These are phyloP conservation scores for Gadopsis marmoratus DNA, from an alignment of 2,797 vertebrate genomes.

Conservation along the genomic window DNA sequence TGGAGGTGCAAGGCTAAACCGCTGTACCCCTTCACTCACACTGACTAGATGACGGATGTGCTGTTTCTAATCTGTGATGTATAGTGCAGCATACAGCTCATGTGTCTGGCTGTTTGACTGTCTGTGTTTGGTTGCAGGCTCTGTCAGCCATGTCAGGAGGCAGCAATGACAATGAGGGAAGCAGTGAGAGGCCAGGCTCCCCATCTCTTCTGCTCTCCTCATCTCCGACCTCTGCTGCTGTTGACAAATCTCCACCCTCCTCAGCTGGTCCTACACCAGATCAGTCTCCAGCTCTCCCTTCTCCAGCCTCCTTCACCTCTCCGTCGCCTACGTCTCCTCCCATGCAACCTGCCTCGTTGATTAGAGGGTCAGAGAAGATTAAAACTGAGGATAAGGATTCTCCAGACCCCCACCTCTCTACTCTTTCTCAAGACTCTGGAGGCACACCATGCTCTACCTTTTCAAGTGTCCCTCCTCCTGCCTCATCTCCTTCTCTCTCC, in stretches of 20 bases:
- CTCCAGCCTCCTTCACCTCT: not conserved
- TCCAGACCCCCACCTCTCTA: not conserved
- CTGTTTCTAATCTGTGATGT: not conserved
- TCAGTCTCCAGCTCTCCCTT: not conserved
- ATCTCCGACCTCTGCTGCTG: not conserved
- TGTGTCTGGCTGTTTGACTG: constrained; percentile 6
- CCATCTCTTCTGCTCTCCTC: not conserved
- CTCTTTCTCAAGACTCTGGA: not conserved
- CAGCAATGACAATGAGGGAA: constrained; percentile 42
- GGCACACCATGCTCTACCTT: not conserved
- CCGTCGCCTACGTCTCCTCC: not conserved
- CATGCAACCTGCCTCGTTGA: not conserved
- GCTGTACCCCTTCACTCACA: not conserved
- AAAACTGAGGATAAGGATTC: not conserved
- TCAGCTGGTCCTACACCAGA: constrained; percentile 3
- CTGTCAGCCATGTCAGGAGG: constrained; percentile 61
- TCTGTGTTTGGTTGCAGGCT: constrained; percentile 64
- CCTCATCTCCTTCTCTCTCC: not conserved
- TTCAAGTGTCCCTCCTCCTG: not conserved
- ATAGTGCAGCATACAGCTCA: not conserved
- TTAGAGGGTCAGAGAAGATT: not conserved
- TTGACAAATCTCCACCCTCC: not conserved
- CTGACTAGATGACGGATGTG: not conserved
- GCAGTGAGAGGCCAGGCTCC: constrained; percentile 25
- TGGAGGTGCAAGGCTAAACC: not conserved